These are phyloP conservation scores for Alosa sapidissima DNA, from an alignment of 2,797 vertebrate species.

Conservation along the genomic window DNA sequence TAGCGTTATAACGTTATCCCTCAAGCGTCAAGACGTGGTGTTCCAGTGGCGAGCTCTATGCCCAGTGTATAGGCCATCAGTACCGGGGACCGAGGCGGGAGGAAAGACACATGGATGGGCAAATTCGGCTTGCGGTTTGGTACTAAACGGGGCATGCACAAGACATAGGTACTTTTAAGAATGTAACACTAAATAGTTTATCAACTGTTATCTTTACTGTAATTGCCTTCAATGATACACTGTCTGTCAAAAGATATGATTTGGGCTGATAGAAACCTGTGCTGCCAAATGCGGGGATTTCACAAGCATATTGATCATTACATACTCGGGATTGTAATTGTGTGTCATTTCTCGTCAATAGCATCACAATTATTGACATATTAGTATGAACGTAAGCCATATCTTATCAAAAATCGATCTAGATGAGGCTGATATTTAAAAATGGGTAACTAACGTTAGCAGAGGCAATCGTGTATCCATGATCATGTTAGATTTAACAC, in stretches of 20 bases:
- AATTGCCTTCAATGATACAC: background rate
- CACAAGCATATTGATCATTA: conserved; percentile 9
- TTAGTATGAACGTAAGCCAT: background rate
- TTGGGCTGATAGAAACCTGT: conserved; percentile 34
- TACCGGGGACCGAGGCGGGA: conserved; percentile 42
- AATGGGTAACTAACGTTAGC: conserved; percentile 30
- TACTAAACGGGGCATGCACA: conserved; percentile 46
- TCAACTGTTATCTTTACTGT: background rate
- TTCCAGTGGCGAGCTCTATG: conserved; percentile 33
- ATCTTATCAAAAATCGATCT: background rate
- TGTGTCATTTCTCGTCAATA: conserved; percentile 1
- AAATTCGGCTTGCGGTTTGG: conserved; percentile 40
- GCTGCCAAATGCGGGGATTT: conserved; percentile 32
- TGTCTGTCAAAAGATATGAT: conserved; percentile 38
- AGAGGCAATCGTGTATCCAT: conserved; percentile 39
- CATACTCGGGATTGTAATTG: background rate
- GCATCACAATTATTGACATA: background rate
- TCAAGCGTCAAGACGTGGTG: conserved; percentile 37
- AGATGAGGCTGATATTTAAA: background rate
- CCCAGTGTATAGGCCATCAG: conserved; percentile 49
- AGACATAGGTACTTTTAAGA: conserved; percentile 33
- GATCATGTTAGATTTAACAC: conserved; percentile 36
- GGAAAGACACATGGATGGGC: conserved; percentile 26
- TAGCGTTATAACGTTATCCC: conserved; percentile 17
- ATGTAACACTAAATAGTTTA: conserved; percentile 20